Evolutionary conservation across 2,113 vertebrate species (phyloP).

Genomic region (Oryzias curvinotus): DNA sequence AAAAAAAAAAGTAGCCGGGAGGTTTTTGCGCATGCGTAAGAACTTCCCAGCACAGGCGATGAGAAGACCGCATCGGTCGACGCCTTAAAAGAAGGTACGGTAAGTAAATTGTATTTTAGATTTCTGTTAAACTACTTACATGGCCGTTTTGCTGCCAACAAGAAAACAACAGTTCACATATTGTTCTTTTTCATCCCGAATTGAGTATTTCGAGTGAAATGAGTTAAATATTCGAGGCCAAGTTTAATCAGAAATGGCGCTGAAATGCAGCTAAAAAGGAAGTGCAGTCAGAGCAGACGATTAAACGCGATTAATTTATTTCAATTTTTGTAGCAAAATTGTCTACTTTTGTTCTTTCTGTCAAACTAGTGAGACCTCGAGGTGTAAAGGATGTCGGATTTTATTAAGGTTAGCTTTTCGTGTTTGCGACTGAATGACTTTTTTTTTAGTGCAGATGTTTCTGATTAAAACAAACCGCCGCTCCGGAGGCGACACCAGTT

Average conservation of each 20-base stretch:
- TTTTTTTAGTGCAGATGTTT: not conserved
- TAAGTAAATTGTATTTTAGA: conserved; percentile 18
- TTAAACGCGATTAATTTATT: too few species aligned
- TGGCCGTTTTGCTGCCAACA: not conserved
- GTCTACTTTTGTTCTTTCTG: conserved; percentile 4
- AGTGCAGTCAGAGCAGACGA: not conserved
- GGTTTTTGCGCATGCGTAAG: too few species aligned
- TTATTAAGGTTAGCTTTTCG: not conserved
- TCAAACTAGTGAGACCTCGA: not conserved
- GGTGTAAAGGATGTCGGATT: not conserved
- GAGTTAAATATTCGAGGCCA: not conserved
- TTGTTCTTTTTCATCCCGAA: not conserved
- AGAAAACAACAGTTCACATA: too few species aligned
- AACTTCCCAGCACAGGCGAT: not conserved
- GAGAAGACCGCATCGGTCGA: conserved; percentile 37
- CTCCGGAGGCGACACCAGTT: too few species aligned
- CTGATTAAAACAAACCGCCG: not conserved
- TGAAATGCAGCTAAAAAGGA: conserved; percentile 21
- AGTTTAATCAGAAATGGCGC: conserved; percentile 50
- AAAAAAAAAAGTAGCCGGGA: too few species aligned
- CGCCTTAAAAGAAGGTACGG: conserved; percentile 46
- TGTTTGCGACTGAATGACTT: not conserved
- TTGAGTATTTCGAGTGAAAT: not conserved
- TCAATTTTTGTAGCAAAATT: not conserved
- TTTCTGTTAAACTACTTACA: not conserved